A percentile compares a stretch with the other conserved stretches of the same genome.
phyloP scores from a whole-genome alignment of 2,113 vertebrate genomes.

The Clarias magur region DNA sequence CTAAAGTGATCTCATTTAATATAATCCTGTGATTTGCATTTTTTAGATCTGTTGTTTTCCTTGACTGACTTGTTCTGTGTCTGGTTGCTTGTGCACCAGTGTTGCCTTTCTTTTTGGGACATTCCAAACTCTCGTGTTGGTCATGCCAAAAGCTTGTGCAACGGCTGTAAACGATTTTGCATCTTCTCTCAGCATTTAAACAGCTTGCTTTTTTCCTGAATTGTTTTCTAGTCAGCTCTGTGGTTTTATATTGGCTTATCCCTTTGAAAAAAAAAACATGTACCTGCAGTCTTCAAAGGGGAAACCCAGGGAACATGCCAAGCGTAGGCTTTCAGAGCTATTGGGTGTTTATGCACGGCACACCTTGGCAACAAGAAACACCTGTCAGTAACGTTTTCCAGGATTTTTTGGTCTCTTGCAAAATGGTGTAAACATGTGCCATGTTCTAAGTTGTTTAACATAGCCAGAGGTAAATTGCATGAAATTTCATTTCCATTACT shows the following conservation, averaged over 20 bases:
- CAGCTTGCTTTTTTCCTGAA: neutral
- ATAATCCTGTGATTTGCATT: neutral
- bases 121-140: neutral
- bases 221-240: neutral
- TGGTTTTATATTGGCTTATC: neutral
- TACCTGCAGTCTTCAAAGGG: neutral
- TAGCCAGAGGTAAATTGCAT: neutral
- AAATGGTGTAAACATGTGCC: neutral
- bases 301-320: neutral
- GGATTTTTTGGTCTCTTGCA: neutral
- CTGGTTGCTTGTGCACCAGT: neutral
- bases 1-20: neutral
- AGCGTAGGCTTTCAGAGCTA: neutral
- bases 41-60: neutral
- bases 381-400: neutral
- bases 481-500: too few species aligned
- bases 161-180: neutral
- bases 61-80: neutral
- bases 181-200: neutral
- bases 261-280: neutral
- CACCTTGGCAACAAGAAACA: neutral
- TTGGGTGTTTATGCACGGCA: neutral
- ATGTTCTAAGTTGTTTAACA: neutral
- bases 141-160: neutral
- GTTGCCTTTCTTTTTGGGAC: neutral